Evolutionary conservation across 2,797 vertebrate species (phyloP).

Genomic region (Myoxocephalus aenaeus): DNA sequence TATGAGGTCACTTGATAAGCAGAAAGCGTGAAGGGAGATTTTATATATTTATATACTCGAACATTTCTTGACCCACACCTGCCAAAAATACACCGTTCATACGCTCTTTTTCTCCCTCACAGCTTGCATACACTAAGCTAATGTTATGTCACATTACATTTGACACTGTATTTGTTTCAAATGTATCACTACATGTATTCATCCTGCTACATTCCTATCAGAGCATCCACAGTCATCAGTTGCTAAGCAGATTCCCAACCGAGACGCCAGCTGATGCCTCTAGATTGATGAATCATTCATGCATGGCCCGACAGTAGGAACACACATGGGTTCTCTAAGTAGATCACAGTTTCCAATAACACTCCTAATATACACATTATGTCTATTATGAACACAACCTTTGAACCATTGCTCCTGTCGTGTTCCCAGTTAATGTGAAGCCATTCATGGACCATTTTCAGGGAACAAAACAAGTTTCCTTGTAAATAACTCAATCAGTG

Average conservation of each 20-base stretch:
- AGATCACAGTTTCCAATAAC: constrained; percentile 28
- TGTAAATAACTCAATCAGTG: constrained; percentile 28
- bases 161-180: not conserved
- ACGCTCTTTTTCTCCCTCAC: not conserved
- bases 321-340: not conserved
- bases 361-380: constrained; percentile 18
- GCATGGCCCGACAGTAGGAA: not conserved
- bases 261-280: constrained; percentile 41
- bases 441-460: constrained; percentile 11
- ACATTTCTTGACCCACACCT: not conserved
- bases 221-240: constrained; percentile 13
- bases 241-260: constrained; percentile 14
- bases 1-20: not conserved
- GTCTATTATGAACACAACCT: constrained; percentile 7
- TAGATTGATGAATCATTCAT: constrained; percentile 41
- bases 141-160: not conserved
- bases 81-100: not conserved
- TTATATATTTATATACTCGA: not conserved
- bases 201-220: constrained; percentile 10
- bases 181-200: not conserved
- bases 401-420: constrained; percentile 12
- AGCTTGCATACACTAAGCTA: not conserved
- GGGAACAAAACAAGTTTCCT: not conserved
- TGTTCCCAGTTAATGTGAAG: constrained; percentile 10
- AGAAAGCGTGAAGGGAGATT: not conserved